Evolutionary conservation across 1,140 invertebrate genomes (phyloP), one percentile per base, ranked within the genome.

Genomic region (Ylistrum balloti): DNA sequence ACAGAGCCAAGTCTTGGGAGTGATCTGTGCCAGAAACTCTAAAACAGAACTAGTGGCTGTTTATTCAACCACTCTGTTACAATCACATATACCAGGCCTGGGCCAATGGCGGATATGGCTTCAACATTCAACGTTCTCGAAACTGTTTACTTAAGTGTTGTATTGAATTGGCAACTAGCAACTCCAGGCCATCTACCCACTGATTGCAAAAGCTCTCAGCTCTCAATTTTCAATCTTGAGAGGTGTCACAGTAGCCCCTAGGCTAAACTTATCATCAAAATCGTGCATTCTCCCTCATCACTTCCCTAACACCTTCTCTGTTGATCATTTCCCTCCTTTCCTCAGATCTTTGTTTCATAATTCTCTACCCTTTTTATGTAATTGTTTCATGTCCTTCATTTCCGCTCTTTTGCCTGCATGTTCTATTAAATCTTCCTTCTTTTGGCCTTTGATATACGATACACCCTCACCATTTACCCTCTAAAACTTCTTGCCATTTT

Each of bases 111-210:
- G 17, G 56, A n/a, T 74, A 74, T 74, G 56, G 56, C 41, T 45
- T 17, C 41, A 17, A 17, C 56, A 74, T 74, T 74, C 28, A 74
- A 74, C 28, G 56, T 74, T 74, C 56, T 74, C 22, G 56, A 74
- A 74, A 74, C 56, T 74, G 56, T 74, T 74, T 74, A 74, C 56
- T 17, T 28, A n/a, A 74, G 56, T 17, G 28, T 28, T 74, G 56
- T 74, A 74, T 74, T 74, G n/a, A 74, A 74, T 74, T 74, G 56
- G 56, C 56, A 74, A 74, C 56, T 74, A 74, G 56, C 56, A 74
- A 22, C n/a, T 74, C 56, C 10, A 5, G 35, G n/a, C n/a, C 56
- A 74, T 74, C 56, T 74, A 74, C 13, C n/a, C 22, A 74, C 56
- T 28, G 56, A 74, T n/a, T 74, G 56, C 56, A 74, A 74, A 74